Percentiles rank a stretch among this genome's conserved stretches.
phyloP scores from a whole-genome alignment of 2,888 invertebrate species.

The Lottia scabra region DNA sequence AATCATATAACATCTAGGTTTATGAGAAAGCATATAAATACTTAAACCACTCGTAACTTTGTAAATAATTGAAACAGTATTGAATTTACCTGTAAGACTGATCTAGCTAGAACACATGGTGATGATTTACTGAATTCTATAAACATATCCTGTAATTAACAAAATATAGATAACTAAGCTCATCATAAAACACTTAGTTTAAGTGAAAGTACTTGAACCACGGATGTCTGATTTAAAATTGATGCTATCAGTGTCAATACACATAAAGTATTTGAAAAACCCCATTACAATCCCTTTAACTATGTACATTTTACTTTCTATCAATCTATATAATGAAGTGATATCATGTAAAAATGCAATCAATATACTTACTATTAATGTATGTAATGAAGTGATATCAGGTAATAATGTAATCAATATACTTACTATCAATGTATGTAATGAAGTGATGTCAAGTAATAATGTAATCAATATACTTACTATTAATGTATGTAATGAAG shows the following conservation, averaged over 20 bases:
- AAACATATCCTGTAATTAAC: slow-evolving; percentile 81
- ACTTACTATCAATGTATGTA: too few species aligned
- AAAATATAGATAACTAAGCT: not conserved
- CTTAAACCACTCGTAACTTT: too few species aligned
- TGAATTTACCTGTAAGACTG: slow-evolving; percentile 77
- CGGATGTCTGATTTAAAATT: too few species aligned
- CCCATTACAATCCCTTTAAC: too few species aligned
- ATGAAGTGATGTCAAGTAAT: slow-evolving; percentile 54
- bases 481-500: slow-evolving; percentile 62
- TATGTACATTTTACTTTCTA: too few species aligned
- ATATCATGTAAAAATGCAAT: slow-evolving; percentile 58
- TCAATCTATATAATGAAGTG: slow-evolving; percentile 59
- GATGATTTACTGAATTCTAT: slow-evolving; percentile 89
- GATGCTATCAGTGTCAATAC: too few species aligned
- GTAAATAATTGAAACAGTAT: not conserved
- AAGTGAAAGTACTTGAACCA: too few species aligned
- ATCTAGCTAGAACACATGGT: slow-evolving; percentile 92
- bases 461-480: slow-evolving; percentile 48
- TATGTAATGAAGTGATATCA: slow-evolving; percentile 59
- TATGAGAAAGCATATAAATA: too few species aligned
- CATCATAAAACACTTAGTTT: too few species aligned
- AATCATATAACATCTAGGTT: too few species aligned
- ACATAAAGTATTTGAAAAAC: too few species aligned
- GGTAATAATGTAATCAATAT: slow-evolving; percentile 51
- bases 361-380: slow-evolving; percentile 38